phyloP scores from a whole-genome alignment of 2,113 vertebrate genomes.

The Ramphastos sulfuratus region DNA sequence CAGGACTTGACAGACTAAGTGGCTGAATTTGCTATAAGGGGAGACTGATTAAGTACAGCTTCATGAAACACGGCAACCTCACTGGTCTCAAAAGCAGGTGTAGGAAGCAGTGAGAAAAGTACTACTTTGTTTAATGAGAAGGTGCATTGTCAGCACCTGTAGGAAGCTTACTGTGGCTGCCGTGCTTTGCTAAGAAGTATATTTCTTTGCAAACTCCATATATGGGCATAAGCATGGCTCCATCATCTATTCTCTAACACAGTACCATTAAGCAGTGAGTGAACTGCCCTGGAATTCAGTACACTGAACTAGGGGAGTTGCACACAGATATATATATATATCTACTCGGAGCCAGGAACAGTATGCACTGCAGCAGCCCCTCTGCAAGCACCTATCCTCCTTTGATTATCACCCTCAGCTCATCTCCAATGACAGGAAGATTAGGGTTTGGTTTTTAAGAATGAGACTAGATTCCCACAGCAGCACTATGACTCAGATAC shows the following conservation, averaged over 20 bases:
- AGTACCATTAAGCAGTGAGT: not conserved
- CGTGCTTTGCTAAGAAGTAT: not conserved
- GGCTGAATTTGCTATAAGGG: not conserved
- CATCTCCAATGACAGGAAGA: not conserved
- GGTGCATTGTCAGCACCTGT: not conserved
- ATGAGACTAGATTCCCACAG: not conserved
- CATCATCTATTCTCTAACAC: not conserved
- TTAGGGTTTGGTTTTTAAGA: not conserved
- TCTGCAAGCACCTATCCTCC: not conserved
- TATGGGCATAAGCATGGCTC: fast-evolving
- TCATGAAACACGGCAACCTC: not conserved
- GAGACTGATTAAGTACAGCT: not conserved
- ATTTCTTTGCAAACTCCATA: not conserved
- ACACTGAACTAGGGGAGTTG: not conserved
- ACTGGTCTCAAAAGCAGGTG: not conserved
- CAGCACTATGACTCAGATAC: not conserved
- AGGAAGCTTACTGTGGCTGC: not conserved
- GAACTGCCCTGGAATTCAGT: not conserved
- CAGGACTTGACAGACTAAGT: not conserved
- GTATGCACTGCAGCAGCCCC: not conserved
- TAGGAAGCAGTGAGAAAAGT: not conserved
- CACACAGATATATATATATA: fast-evolving
- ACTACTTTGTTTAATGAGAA: not conserved
- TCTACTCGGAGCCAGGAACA: not conserved
- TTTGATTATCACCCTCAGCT: not conserved